Base-by-base conservation (phyloP, 2,888 invertebrate genomes). In the Andricus quercusramuli region DNA sequence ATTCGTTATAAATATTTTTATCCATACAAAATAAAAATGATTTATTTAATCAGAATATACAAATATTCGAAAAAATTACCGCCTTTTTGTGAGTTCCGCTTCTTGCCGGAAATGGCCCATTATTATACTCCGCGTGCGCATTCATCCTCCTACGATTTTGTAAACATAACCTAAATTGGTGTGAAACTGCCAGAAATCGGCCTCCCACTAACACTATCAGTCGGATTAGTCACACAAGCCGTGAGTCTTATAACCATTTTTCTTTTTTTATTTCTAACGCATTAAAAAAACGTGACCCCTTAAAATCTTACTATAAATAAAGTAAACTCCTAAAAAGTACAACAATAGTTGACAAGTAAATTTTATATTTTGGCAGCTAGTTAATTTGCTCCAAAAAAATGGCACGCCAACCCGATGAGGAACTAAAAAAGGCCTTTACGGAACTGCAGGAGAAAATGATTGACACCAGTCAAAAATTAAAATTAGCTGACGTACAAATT, bases 381-480 rank as follows among this genome's bases (percentile, higher is more conserved):
- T 6, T 25, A 56, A 51, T 29, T 29, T 44, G n/a, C n/a, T 56
- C n/a, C 20, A 15, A 44, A 67, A 86, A 78, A 67, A 90, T 90
- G 90, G 84, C 95, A 70, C 94, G 93, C 88, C 93, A 94, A 79
- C 93, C 94, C 13, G 95, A 95, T 91, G 91, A 94, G 87, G 95
- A 95, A 89, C 89, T 95, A 67, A 95, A 94, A 89, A 95, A 95
- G 95, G 97, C 97, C 0, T 97, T 98, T 91, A 93, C 95, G 78
- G 97, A 97, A 88, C 93, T 98, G 78, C 97, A 97, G 91, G 94
- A 95, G 17, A 97, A 97, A 93, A 96, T 96, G 95, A 94, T 96
- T 41, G 96, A 96, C 88, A 97, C 97, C 0, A 95, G 95, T 84
- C 96, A 97, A 91, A 97, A 97, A 93, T 94, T 98, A 82, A 95